phyloP scores from a whole-genome alignment of 2,888 invertebrate genomes.

The Eilema griseolum region DNA sequence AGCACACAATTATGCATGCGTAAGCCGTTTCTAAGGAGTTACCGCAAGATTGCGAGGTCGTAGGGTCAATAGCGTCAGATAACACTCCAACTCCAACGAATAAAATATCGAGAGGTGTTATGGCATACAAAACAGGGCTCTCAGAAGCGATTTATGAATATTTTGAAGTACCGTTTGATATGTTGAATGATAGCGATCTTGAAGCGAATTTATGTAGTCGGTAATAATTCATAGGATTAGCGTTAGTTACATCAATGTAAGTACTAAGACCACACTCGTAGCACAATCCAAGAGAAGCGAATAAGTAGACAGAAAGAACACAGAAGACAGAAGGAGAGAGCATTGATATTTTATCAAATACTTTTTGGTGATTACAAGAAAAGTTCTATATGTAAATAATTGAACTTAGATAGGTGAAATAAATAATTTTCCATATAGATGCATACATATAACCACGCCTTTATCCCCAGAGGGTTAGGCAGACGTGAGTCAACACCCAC shows the following conservation, averaged over 20 bases:
- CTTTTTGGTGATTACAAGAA: too few relatives aligned
- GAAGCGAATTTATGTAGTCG: slow-evolving; percentile 29
- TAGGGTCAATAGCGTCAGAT: slow-evolving; percentile 75
- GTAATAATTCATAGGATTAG: slow-evolving; percentile 22
- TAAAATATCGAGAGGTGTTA: slow-evolving; percentile 69
- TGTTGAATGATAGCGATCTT: slow-evolving; percentile 39
- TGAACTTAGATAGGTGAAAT: too few relatives aligned
- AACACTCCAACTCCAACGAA: slow-evolving; percentile 66
- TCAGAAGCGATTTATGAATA: slow-evolving; percentile 56
- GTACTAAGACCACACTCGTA: neutral
- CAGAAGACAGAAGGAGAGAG: too few relatives aligned
- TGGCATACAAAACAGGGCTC: slow-evolving; percentile 63
- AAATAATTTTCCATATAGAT: too few relatives aligned
- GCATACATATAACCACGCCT: too few relatives aligned
- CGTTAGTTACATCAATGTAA: neutral
- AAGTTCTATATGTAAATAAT: too few relatives aligned
- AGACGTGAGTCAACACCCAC: too few relatives aligned
- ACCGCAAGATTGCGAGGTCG: slow-evolving; percentile 72
- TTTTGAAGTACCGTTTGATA: slow-evolving; percentile 50
- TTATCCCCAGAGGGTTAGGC: too few relatives aligned
- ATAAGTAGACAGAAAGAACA: neutral
- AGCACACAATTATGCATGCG: slow-evolving; percentile 72
- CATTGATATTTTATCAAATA: neutral
- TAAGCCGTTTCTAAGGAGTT: slow-evolving; percentile 68
- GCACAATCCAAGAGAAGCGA: too few relatives aligned